These are phyloP conservation scores for Pipistrellus kuhlii DNA, from an alignment of 2,797 vertebrate genomes.

Conservation along the genomic window DNA sequence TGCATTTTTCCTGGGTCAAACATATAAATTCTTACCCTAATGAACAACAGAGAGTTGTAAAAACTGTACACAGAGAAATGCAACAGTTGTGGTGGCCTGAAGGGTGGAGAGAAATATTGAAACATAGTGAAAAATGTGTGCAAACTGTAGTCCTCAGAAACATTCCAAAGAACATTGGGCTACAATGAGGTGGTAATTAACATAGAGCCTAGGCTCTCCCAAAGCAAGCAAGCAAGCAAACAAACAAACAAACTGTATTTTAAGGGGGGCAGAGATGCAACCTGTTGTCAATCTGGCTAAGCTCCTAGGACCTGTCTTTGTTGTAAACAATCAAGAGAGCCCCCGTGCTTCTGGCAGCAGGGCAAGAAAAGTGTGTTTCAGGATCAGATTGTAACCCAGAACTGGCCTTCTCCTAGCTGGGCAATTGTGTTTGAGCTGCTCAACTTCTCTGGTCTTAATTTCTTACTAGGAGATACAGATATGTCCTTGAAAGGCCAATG, in stretches of 20 bases:
- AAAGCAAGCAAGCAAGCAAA: conserved; percentile 14
- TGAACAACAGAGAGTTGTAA: conserved; percentile 74
- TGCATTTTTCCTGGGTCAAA: background rate
- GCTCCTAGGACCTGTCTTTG: background rate
- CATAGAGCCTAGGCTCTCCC: conserved; percentile 21
- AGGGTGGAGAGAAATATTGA: conserved; percentile 24
- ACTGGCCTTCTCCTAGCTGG: background rate
- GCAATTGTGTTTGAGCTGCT: background rate
- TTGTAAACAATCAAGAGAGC: background rate
- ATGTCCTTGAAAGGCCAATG: background rate
- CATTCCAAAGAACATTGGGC: conserved; percentile 62
- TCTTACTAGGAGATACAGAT: background rate
- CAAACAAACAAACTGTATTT: conserved; percentile 10
- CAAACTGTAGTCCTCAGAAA: conserved; percentile 53
- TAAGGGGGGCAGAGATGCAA: conserved; percentile 2
- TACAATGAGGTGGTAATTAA: conserved; percentile 69
- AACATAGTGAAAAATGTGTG: conserved; percentile 61
- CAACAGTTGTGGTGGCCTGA: conserved; percentile 54
- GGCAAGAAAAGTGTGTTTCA: background rate
- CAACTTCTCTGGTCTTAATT: conserved; percentile 34
- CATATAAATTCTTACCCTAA: conserved; percentile 64
- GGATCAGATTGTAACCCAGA: background rate
- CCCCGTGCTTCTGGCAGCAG: background rate
- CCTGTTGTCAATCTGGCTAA: conserved; percentile 16
- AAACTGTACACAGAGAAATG: conserved; percentile 59